Conservation (phyloP, 1,140 invertebrate genomes). For the Calliopsis andreniformis region DNA sequence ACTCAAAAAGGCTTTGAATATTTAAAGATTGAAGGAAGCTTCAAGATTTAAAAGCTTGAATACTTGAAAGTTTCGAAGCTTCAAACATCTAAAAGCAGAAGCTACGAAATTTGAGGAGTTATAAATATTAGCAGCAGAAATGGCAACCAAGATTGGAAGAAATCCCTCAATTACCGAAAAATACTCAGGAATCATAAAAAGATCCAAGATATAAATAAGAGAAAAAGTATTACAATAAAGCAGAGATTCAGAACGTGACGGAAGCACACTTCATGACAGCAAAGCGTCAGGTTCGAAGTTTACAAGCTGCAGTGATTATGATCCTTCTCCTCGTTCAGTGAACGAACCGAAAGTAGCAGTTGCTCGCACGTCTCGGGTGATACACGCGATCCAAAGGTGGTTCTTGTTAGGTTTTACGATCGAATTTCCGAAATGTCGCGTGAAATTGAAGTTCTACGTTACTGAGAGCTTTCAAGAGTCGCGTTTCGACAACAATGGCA, state of each 20-base stretch:
- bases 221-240: not conserved
- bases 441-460: not conserved
- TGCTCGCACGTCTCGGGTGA: not conserved
- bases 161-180: too few species aligned
- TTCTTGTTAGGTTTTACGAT: constrained; percentile 18
- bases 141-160: too few species aligned
- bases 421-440: not conserved
- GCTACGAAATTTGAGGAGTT: too few species aligned
- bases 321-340: not conserved
- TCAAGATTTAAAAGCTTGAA: too few species aligned
- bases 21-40: too few species aligned
- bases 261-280: too few species aligned
- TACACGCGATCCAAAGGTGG: not conserved
- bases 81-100: too few species aligned
- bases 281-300: not conserved
- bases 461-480: not conserved
- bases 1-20: too few species aligned
- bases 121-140: too few species aligned
- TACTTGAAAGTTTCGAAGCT: too few species aligned
- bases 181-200: too few species aligned
- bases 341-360: not conserved
- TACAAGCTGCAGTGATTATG: constrained; percentile 5
- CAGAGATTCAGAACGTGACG: not conserved
- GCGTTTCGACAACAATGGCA: not conserved
- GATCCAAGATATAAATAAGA: too few species aligned